A percentile compares a stretch with the other conserved stretches of the same genome.
These are phyloP conservation scores for Erpobdella octoculata DNA, from an alignment of 2,888 invertebrate genomes.

Conservation along the genomic window DNA sequence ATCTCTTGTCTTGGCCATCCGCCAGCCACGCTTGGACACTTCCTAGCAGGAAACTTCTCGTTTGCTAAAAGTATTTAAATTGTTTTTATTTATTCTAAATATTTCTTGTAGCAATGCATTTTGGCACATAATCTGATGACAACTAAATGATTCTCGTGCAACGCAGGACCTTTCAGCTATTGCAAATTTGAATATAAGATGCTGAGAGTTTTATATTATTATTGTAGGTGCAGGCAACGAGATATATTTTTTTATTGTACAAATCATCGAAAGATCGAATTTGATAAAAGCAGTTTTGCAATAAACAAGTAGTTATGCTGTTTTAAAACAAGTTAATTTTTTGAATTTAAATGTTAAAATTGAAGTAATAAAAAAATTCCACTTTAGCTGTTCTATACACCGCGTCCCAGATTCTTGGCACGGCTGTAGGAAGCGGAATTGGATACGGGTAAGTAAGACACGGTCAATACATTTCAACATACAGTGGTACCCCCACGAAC, in stretches of 20 bases:
- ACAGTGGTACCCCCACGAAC: neutral
- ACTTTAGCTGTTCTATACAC: constrained; percentile 20
- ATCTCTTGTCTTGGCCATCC: constrained; percentile 17
- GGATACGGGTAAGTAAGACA: constrained; percentile 10
- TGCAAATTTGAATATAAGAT: too few species aligned
- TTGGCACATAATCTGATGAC: too few species aligned
- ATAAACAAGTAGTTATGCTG: neutral
- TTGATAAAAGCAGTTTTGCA: neutral
- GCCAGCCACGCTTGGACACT: neutral
- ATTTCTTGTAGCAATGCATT: neutral
- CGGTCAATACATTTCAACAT: neutral
- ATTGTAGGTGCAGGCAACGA: neutral
- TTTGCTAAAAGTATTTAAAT: constrained; percentile 12
- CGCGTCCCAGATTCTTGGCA: constrained; percentile 13
- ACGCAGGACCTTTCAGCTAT: too few species aligned
- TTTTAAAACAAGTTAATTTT: neutral
- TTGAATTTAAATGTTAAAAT: neutral
- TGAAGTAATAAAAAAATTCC: neutral
- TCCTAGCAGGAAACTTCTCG: constrained; percentile 20
- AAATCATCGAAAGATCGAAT: neutral
- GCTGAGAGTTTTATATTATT: too few species aligned
- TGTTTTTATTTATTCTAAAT: neutral
- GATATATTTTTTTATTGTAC: neutral
- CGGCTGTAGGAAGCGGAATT: constrained; percentile 21
- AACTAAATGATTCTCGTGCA: too few species aligned